Conservation (phyloP, 1,140 invertebrate genomes). For the Trissolcus basalis region DNA sequence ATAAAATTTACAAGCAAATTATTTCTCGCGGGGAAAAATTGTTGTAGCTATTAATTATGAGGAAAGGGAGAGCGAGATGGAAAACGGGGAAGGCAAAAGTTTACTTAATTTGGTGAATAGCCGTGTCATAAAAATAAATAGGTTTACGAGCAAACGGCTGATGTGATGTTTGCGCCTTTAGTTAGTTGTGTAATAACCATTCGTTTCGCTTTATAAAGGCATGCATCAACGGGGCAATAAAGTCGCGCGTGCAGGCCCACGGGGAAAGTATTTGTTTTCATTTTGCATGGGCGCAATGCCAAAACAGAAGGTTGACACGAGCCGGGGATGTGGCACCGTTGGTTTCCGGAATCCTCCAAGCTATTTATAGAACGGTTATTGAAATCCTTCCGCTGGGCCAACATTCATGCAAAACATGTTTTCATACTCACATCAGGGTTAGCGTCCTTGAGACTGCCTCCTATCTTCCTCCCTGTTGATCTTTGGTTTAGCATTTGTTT, state of each 20-base stretch:
- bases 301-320: conserved; percentile 63
- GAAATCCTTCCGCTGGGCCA: conserved; percentile 65
- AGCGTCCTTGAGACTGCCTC: conserved; percentile 1
- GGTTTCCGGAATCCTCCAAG: conserved; percentile 62
- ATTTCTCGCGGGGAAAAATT: too few relatives aligned
- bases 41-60: too few relatives aligned
- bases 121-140: conserved; percentile 52
- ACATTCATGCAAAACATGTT: conserved; percentile 63
- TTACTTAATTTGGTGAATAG: conserved; percentile 9
- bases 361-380: conserved; percentile 73
- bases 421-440: conserved; percentile 40
- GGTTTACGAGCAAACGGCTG: conserved; percentile 6
- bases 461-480: conserved; percentile 7
- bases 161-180: conserved; percentile 59
- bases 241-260: conserved; percentile 50
- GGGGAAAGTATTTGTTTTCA: conserved; percentile 73
- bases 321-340: conserved; percentile 25
- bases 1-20: too few relatives aligned
- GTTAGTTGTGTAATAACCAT: conserved; percentile 70
- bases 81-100: too few relatives aligned
- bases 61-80: too few relatives aligned
- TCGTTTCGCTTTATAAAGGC: conserved; percentile 71
- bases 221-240: conserved; percentile 72
- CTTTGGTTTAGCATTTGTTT: conserved; percentile 42
- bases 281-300: conserved; percentile 71